Evolutionary conservation across 2,113 vertebrate species (phyloP).

Genomic region (Gallinago jamesoni): DNA sequence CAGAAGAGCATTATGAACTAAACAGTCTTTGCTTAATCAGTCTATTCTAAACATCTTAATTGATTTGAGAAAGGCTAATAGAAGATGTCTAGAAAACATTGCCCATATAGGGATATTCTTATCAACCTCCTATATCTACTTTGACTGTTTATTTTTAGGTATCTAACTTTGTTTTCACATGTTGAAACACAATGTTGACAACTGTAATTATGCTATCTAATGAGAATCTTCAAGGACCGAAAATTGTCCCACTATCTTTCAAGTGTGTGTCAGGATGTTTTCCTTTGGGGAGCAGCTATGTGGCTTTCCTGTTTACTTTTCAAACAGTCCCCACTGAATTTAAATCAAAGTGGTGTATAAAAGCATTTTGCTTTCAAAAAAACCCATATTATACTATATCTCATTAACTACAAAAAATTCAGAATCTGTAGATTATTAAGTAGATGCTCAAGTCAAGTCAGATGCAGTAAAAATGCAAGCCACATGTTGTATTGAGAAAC

Average conservation of each 20-base stretch:
- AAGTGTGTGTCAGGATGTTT: background rate
- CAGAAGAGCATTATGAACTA: background rate
- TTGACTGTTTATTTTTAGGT: background rate
- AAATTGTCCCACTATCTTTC: background rate
- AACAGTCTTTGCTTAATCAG: background rate
- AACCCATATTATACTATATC: fast-evolving
- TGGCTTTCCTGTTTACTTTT: background rate
- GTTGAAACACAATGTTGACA: background rate
- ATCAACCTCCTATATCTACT: background rate
- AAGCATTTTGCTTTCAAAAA: background rate
- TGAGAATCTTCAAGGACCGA: background rate
- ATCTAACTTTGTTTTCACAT: background rate
- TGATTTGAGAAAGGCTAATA: background rate
- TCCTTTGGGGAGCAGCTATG: background rate
- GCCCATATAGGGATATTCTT: background rate
- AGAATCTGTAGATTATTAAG: background rate
- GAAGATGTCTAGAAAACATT: background rate
- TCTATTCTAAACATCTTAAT: background rate
- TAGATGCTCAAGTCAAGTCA: background rate
- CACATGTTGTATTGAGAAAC: background rate
- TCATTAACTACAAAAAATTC: background rate
- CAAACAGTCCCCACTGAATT: background rate
- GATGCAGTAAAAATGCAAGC: background rate
- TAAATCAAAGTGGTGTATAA: background rate
- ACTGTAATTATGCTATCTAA: background rate